phyloP scores from a whole-genome alignment of 1,140 invertebrate species.

The Zaprionus gabonicus region DNA sequence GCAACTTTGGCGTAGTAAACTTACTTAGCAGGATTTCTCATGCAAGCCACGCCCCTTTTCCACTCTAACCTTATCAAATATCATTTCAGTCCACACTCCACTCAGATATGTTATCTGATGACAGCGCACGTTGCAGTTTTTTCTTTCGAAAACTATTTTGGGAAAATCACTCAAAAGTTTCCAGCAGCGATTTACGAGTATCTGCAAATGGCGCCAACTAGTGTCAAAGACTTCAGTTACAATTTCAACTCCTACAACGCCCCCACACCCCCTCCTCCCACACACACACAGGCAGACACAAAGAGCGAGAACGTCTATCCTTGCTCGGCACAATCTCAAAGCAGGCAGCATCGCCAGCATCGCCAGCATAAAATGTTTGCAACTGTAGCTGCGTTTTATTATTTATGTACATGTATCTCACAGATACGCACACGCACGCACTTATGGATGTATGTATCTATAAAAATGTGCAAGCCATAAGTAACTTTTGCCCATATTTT shows the following conservation, averaged over 20 bases:
- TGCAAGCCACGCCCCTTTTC: neutral
- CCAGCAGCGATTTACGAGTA: conserved; percentile 23
- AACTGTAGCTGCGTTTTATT: conserved; percentile 44
- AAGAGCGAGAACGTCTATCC: neutral
- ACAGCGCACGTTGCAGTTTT: neutral
- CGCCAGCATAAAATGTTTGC: conserved; percentile 13
- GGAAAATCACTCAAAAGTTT: conserved; percentile 27
- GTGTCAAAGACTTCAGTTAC: conserved; percentile 35
- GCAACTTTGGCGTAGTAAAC: neutral
- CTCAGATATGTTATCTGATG: conserved; percentile 8
- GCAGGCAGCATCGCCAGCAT: neutral
- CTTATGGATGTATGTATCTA: conserved; percentile 9
- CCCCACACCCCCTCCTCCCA: too few relatives aligned
- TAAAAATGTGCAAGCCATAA: conserved; percentile 34
- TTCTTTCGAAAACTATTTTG: conserved; percentile 5
- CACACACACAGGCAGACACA: neutral
- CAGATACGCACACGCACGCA: conserved; percentile 19
- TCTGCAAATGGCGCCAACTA: conserved; percentile 41
- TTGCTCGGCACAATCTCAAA: conserved; percentile 1
- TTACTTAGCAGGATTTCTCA: neutral
- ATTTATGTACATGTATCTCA: conserved; percentile 49
- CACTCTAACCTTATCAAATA: neutral
- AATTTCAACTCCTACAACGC: neutral
- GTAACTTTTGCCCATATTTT: conserved; percentile 69
- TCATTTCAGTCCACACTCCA: neutral